Conservation (phyloP, 2,113 vertebrate species). For the Ptyas mucosa region DNA sequence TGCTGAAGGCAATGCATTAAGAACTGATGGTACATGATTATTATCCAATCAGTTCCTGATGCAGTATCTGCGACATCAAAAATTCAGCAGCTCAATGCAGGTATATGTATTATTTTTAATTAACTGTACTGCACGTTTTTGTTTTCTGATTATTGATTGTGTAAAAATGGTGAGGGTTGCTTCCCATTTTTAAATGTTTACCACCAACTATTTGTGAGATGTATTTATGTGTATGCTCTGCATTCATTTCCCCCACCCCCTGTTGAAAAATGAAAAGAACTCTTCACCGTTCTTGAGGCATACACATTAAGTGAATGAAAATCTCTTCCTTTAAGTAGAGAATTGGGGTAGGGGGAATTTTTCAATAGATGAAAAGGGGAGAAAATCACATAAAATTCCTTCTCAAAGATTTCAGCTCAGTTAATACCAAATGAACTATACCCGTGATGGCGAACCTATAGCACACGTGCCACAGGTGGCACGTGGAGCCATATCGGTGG, state of each 20-base stretch:
- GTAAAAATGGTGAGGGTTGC: background rate
- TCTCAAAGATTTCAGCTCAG: background rate
- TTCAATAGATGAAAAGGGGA: background rate
- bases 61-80: constrained; percentile 98
- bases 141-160: background rate
- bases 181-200: background rate
- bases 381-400: background rate
- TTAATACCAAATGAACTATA: background rate
- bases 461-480: too few relatives aligned
- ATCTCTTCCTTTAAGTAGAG: background rate
- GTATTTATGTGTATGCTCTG: background rate
- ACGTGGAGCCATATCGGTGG: too few relatives aligned
- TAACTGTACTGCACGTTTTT: background rate
- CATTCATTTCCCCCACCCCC: background rate
- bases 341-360: background rate
- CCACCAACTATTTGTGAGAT: background rate
- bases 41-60: constrained; percentile 99
- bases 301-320: background rate
- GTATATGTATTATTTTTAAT: background rate
- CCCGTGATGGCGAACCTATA: too few relatives aligned
- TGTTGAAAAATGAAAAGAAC: background rate
- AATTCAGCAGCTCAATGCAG: constrained; percentile 54
- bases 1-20: constrained; percentile 99
- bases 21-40: constrained; percentile 84
- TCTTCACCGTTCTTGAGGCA: background rate